Evolutionary conservation across 2,888 invertebrate genomes (phyloP).

Genomic region (Epicampocera succincta): DNA sequence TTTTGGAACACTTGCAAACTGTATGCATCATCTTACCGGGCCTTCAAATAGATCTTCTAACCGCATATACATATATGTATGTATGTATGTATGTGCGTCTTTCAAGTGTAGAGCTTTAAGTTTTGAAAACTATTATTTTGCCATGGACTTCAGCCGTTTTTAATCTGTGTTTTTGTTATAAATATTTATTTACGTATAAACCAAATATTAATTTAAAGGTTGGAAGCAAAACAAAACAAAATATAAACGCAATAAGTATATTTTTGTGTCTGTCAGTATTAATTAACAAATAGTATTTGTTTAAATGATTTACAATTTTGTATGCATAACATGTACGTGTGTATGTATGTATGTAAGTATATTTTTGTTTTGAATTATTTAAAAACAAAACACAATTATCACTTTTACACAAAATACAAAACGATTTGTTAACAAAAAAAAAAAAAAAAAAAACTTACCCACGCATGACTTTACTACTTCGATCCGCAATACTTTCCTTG

Average conservation of each 20-base stretch:
- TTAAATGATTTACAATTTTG: slow-evolving; percentile 23
- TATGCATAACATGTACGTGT: not conserved
- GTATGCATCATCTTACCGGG: too few species aligned
- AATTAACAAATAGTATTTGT: slow-evolving; percentile 25
- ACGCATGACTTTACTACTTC: slow-evolving; percentile 51
- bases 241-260: not conserved
- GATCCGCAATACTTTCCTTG: slow-evolving; percentile 64
- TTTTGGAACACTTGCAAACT: too few species aligned
- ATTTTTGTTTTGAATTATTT: not conserved
- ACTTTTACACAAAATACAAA: slow-evolving; percentile 38
- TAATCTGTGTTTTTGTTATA: slow-evolving; percentile 19
- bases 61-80: too few species aligned
- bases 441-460: slow-evolving; percentile 63
- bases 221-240: slow-evolving; percentile 18
- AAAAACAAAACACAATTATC: not conserved
- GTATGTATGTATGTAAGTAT: not conserved
- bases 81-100: too few species aligned
- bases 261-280: not conserved
- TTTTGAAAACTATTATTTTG: too few species aligned
- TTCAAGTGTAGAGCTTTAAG: too few species aligned
- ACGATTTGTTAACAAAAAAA: slow-evolving; percentile 21
- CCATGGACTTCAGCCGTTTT: slow-evolving; percentile 6
- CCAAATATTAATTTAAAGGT: not conserved
- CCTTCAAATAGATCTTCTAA: too few species aligned
- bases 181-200: not conserved